Percentiles rank a stretch among this genome's conserved stretches.
Evolutionary conservation across 2,113 vertebrate species (phyloP).

Genomic region (Myrmecophaga tridactyla): DNA sequence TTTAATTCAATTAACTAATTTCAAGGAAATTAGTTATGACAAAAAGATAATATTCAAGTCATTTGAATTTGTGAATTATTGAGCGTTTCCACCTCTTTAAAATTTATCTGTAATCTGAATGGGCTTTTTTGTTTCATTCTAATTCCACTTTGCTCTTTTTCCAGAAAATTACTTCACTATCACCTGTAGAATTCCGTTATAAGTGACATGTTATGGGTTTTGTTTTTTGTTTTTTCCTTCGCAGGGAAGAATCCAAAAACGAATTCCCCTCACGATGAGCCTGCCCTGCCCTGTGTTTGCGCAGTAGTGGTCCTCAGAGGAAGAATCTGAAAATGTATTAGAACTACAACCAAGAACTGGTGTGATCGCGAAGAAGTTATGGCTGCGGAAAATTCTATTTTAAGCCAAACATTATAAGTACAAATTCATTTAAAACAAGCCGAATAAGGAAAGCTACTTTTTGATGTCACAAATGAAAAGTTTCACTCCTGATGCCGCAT

Average conservation of each 20-base stretch:
- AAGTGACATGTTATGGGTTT: background rate
- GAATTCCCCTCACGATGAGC: background rate
- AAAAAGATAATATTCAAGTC: slow-evolving; percentile 13
- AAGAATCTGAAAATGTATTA: slow-evolving; percentile 19
- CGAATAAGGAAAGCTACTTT: background rate
- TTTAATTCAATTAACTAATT: slow-evolving; percentile 7
- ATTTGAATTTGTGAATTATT: background rate
- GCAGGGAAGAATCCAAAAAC: background rate
- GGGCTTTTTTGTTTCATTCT: background rate
- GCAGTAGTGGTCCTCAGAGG: background rate
- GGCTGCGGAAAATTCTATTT: slow-evolving; percentile 10
- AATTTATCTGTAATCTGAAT: background rate
- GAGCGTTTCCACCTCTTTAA: background rate
- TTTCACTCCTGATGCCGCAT: background rate
- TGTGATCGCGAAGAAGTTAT: background rate
- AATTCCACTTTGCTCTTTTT: slow-evolving; percentile 26
- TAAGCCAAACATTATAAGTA: background rate
- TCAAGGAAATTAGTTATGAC: slow-evolving; percentile 10
- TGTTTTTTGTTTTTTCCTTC: background rate
- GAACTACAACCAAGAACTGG: background rate
- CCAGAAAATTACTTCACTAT: background rate
- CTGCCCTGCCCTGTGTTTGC: background rate
- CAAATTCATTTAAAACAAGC: slow-evolving; percentile 43
- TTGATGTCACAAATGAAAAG: slow-evolving; percentile 1
- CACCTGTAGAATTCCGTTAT: slow-evolving; percentile 60